Base-by-base conservation (phyloP, 2,888 invertebrate species). In the Andrena bicolor region DNA sequence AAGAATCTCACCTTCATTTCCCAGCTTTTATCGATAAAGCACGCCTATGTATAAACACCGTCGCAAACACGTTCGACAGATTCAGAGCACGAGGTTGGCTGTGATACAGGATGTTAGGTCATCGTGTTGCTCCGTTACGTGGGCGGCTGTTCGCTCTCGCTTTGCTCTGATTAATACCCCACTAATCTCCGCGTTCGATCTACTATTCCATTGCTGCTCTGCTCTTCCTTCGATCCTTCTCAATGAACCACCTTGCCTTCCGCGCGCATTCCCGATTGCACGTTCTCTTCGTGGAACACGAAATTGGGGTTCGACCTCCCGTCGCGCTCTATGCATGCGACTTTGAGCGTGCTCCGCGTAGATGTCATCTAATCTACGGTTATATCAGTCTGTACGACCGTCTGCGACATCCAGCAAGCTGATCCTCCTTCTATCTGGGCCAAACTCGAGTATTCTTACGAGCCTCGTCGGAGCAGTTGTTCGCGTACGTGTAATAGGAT, bases 91-190 rank as follows among this genome's bases (percentile, higher is more conserved):
- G 75, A 80, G 80, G 71, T 70, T 71, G 53, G 51, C 66, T 72
- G 51, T 69, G 86, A 87, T 85, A 80, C 85, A 87, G 90, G 89
- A 90, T 86, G 88, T 90, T 89, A 85, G 87, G 83, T 90, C 88
- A 90, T 85, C 84, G 80, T 41, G 41, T 71, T 61, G 78, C 84
- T 80, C 78, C 69, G 76, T 81, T 79, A 82, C 87, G 89, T 90
- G 84, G 89, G 89, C 77, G 86, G 76, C 69, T 72, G 76, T 41
- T 84, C 76, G 61, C 65, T 83, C 85, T 77, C 72, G 84, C 66
- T 76, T 83, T 79, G 83, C 84, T 85, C 85, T 80, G 89, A 88
- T 90, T 90, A 87, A 83, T 87, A 83, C 83, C 30, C 61, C 23
- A 13, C 13, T 83, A 82, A 90, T 90, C 87, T 87, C 49, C 69